Evolutionary conservation across 1,140 invertebrate species (phyloP).

Genomic region (Heliconius eleuchia): DNA sequence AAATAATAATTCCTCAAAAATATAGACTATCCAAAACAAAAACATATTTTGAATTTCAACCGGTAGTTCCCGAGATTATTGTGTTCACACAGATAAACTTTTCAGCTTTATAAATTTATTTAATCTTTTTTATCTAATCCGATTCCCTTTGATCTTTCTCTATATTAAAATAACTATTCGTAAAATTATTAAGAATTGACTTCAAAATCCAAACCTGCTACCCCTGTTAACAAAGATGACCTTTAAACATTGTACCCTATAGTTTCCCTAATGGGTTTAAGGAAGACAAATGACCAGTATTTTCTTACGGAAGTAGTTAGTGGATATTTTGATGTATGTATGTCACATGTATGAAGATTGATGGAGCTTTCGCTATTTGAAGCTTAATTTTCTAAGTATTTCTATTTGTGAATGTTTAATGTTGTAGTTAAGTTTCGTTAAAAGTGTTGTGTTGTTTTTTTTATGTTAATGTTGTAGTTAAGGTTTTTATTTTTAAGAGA

Average conservation of each 20-base stretch:
- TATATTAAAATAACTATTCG: not conserved
- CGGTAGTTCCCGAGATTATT: no score
- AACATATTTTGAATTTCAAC: no score
- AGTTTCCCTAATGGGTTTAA: not conserved
- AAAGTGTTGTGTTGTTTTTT: no score
- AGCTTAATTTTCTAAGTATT: not conserved
- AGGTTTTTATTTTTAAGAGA: not conserved
- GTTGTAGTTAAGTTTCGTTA: not conserved
- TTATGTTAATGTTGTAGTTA: not conserved
- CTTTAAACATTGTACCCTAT: not conserved
- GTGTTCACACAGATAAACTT: no score
- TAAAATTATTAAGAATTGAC: not conserved
- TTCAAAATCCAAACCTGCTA: not conserved
- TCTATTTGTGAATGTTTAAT: not conserved
- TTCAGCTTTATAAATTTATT: not conserved
- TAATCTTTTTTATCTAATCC: not conserved
- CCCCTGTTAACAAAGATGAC: not conserved
- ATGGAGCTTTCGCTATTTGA: not conserved
- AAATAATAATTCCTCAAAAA: no score
- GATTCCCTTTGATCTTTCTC: not conserved
- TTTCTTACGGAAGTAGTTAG: slow-evolving; percentile 8
- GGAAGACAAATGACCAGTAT: slow-evolving; percentile 5
- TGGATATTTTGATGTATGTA: not conserved
- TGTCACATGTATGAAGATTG: slow-evolving; percentile 6
- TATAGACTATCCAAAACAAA: no score